Base-by-base conservation (phyloP, 2,888 invertebrate species). In the Apeira syringaria region DNA sequence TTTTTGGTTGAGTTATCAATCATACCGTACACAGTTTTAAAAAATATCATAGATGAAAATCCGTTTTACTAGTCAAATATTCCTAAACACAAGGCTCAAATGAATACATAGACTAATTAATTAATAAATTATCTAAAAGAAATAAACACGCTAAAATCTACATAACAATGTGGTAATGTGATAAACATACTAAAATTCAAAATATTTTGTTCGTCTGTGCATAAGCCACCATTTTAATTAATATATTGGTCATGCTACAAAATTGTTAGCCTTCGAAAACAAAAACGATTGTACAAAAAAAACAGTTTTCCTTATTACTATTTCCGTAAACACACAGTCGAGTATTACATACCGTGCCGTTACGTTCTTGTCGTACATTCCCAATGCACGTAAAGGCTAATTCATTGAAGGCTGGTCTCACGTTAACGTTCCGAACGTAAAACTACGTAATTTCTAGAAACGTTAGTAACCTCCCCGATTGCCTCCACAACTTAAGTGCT, bases 401-500 rank as follows among this genome's bases (percentile, higher is more conserved):
- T 61, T 59, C 47, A 50, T 60, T 49, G 59, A 55, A 63, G 61
- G 56, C 56, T 54, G 58, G 58, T 63, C 59, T 13, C 25, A 61
- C 62, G 62, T 64, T 35, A 25, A 31, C 69, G 47, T 68, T 75
- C 65, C 64, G 66, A 39, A 39, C 48, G 48, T 54, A 78, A 78
- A 80, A 84, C 82, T 82, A 77, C 66, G 68, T 76, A 80, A 78
- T 79, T 68, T 70, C 71, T 77, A 67, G 76, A 74, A 80, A 80
- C 68, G 78, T 72, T 76, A 80, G 75, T 68, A 73, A 72, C 75
- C n/a, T 18, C 70, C 68, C 72, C 82, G 76, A 80, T 81, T 80
- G 82, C 85, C 86, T 80, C 81, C 84, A 74, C 83, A 74, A 80
- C 82, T 85, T 85, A 87, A 87, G 88, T 85, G 83, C 77, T 62